Evolutionary conservation across 2,888 invertebrate genomes (phyloP), one percentile per base, ranked within the genome.

Genomic region (Therioaphis trifolii): DNA sequence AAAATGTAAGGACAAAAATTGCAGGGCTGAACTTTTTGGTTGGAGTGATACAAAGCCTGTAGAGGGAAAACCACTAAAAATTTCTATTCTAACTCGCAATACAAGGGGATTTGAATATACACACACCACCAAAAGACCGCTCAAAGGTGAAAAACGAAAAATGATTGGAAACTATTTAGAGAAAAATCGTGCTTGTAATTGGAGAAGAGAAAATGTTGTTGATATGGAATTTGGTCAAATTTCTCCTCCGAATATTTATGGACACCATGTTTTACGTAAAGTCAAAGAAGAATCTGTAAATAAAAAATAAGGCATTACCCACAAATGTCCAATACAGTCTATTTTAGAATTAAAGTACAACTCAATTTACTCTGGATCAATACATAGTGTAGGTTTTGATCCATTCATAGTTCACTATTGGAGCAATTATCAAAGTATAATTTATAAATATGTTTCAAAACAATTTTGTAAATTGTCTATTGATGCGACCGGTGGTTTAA

Each of bases 1-100:
- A 12, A 63, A 63, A 18, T 63, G 35, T n/a, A n/a, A n/a, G n/a
- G n/a, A n/a, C 35, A 63, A 63, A 35, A 29, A 63, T 63, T 63
- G 63, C 21, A 9, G 35, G 29, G 29, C 18, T 29, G 18, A 35
- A 29, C 35, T 63, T 35, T 35, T 35, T 18, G 63, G 63, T 63
- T 35, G 63, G 29, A 21, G 63, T 63, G 18, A 63, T 63, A 7
- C 18, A 18, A 29, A 63, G 35, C 63, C 63, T 35, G 29, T 18
- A 5, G 29, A 63, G 18, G 63, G 63, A 63, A 18, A 29, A 35
- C 9, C 63, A 63, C 24, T 35, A 35, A 18, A 63, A 7, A 18
- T 63, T 21, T 63, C 63, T 18, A 11, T 63, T 63, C 18, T 63
- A 18, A 63, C 63, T 7, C 29, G 18, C 18, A 29, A 63, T 35